phyloP scores from a whole-genome alignment of 2,797 vertebrate genomes.

The Liasis olivaceus region DNA sequence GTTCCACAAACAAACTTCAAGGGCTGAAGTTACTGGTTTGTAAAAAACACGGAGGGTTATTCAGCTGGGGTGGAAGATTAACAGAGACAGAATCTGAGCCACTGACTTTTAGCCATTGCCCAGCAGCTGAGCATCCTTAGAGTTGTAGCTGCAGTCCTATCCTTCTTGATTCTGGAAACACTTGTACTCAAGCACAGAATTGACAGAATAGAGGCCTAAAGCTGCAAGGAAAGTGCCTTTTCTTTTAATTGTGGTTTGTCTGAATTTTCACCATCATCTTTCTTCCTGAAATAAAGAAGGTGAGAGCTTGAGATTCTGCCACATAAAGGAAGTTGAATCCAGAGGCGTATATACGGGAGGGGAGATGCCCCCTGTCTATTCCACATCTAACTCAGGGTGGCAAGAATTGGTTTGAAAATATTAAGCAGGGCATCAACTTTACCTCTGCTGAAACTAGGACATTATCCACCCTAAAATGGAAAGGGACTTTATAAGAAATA shows the following conservation, averaged over 20 bases:
- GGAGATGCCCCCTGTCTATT: too few relatives aligned
- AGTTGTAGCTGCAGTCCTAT: not conserved
- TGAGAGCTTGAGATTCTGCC: not conserved
- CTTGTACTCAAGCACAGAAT: too few relatives aligned
- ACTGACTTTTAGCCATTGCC: not conserved
- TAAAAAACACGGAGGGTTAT: not conserved
- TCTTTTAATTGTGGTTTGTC: not conserved
- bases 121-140: not conserved
- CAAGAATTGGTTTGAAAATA: not conserved
- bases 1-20: not conserved
- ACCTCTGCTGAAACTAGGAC: not conserved
- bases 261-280: not conserved
- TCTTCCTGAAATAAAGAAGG: not conserved
- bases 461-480: not conserved
- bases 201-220: too few relatives aligned
- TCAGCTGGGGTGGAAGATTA: not conserved
- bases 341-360: not conserved
- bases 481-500: not conserved
- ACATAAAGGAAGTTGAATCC: not conserved
- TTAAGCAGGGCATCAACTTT: not conserved
- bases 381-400: too few relatives aligned
- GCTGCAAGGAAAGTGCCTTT: too few relatives aligned
- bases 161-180: not conserved
- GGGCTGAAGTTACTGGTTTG: not conserved
- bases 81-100: not conserved